Evolutionary conservation across 2,113 vertebrate species (phyloP).

Genomic region (Cyphomyrus discorhynchus): DNA sequence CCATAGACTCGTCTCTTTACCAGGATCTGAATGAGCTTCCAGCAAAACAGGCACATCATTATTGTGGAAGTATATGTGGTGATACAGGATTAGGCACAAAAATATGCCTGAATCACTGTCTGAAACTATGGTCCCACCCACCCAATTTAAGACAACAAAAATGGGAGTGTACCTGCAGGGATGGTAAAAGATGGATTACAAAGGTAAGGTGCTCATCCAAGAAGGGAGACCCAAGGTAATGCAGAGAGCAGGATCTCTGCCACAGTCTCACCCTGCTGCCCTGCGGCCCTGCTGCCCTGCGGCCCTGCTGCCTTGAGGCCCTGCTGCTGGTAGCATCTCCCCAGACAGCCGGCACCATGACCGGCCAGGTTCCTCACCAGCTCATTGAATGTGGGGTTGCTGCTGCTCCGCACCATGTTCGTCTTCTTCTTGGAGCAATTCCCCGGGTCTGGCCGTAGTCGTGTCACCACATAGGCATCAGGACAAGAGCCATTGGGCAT

Average conservation of each 20-base stretch:
- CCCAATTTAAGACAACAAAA: neutral
- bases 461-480: conserved; percentile 69
- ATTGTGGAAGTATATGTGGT: neutral
- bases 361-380: conserved; percentile 55
- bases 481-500: conserved; percentile 71
- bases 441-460: conserved; percentile 64
- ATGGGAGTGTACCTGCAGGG: neutral
- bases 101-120: neutral
- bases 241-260: too few species aligned
- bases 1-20: neutral
- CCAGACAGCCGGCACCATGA: neutral
- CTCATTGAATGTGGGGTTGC: conserved; percentile 79
- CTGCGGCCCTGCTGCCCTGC: too few species aligned
- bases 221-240: too few species aligned
- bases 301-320: too few species aligned
- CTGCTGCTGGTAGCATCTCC: neutral
- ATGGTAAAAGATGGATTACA: neutral
- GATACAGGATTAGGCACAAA: neutral
- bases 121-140: neutral
- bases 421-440: conserved; percentile 68
- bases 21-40: neutral
- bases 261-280: too few species aligned
- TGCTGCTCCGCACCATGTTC: conserved; percentile 67
- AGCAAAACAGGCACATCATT: neutral
- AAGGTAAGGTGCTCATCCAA: neutral